These are phyloP conservation scores for Adelges cooleyi DNA, from an alignment of 1,140 invertebrate genomes.

Conservation along the genomic window DNA sequence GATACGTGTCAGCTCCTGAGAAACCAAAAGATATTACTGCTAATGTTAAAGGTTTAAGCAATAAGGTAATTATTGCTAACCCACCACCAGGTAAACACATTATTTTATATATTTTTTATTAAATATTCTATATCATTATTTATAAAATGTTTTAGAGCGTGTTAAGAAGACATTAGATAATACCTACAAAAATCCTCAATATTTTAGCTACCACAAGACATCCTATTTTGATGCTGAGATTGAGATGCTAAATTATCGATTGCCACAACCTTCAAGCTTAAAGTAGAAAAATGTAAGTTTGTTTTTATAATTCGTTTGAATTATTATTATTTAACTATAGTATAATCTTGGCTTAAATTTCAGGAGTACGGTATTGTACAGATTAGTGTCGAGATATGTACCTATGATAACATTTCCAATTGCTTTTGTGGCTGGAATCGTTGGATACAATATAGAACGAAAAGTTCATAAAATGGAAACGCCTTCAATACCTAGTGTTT, in stretches of 20 bases:
- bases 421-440: constrained; percentile 17
- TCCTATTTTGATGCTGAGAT: constrained; percentile 74
- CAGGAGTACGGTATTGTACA: neutral
- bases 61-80: constrained; percentile 12
- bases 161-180: constrained; percentile 61
- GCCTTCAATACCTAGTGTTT: constrained; percentile 10
- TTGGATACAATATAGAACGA: constrained; percentile 17
- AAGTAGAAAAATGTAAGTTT: constrained; percentile 30
- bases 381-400: neutral
- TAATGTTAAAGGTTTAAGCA: constrained; percentile 20
- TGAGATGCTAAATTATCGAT: constrained; percentile 64
- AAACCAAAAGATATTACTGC: constrained; percentile 1
- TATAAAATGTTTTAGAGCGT: constrained; percentile 43
- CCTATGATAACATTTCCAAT: constrained; percentile 20
- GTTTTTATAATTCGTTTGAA: neutral
- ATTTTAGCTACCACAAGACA: constrained; percentile 65
- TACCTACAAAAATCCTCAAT: constrained; percentile 76
- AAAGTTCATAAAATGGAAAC: neutral
- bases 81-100: constrained; percentile 8
- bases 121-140: neutral
- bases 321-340: neutral
- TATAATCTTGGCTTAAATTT: neutral
- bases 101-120: neutral
- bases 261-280: constrained; percentile 54
- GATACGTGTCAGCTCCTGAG: neutral